Evolutionary conservation across 2,797 vertebrate genomes (phyloP).

Genomic region (Fistularia tabacaria): DNA sequence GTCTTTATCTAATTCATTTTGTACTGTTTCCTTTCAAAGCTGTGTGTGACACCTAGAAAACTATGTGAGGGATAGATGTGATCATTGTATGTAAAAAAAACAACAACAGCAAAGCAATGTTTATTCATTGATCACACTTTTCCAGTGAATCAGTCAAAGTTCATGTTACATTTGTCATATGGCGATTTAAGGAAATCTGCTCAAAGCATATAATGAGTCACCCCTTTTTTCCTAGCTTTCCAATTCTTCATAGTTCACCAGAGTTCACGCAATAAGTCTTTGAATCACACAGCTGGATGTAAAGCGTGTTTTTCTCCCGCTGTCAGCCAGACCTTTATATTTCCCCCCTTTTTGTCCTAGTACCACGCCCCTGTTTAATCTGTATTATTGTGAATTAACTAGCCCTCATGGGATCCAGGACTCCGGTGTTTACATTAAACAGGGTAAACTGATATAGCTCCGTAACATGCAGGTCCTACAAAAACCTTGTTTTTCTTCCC

Average conservation of each 20-base stretch:
- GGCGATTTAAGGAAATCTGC: conserved; percentile 17
- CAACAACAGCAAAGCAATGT: no score
- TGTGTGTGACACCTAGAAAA: no score
- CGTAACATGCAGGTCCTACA: conserved; percentile 8
- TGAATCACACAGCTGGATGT: conserved; percentile 17
- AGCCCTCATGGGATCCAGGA: conserved; percentile 29
- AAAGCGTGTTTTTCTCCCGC: conserved; percentile 20
- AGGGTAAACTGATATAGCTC: conserved; percentile 38
- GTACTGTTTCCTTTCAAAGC: no score
- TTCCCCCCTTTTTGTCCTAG: conserved; percentile 34
- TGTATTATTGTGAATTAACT: conserved; percentile 44
- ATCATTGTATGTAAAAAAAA: no score
- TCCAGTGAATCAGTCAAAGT: no score
- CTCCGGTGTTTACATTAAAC: conserved; percentile 47
- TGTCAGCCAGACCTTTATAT: conserved; percentile 9
- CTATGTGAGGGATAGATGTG: no score
- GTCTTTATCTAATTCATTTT: no score
- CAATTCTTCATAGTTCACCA: conserved; percentile 8
- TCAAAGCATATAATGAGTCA: conserved; percentile 19
- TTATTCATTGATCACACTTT: no score
- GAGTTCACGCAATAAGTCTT: conserved; percentile 14
- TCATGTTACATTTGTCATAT: background rate
- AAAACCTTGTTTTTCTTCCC: background rate
- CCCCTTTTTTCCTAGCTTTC: conserved; percentile 6
- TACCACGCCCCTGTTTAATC: conserved; percentile 52